These are phyloP conservation scores for Apis florea DNA, from an alignment of 1,140 invertebrate species.

Conservation along the genomic window DNA sequence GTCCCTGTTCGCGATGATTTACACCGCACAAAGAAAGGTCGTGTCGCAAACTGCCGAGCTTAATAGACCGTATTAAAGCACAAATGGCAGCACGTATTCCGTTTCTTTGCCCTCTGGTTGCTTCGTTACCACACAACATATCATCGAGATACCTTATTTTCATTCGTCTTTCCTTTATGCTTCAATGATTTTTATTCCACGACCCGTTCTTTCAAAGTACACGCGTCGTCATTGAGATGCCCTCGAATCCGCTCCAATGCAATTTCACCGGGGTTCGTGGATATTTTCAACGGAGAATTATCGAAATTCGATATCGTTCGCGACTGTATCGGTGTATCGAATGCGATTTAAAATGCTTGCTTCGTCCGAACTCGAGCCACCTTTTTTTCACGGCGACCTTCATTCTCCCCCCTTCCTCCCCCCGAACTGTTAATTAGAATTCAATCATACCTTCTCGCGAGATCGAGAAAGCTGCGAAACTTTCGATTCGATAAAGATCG, in stretches of 20 bases:
- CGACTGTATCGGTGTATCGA: neutral
- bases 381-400: neutral
- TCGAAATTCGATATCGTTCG: neutral
- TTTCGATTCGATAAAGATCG: neutral
- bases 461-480: neutral
- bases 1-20: neutral
- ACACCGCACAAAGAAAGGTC: constrained; percentile 30
- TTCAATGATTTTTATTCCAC: constrained; percentile 4
- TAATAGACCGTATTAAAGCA: constrained; percentile 37
- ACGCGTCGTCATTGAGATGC: neutral
- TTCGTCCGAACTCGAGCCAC: neutral
- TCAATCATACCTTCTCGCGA: neutral
- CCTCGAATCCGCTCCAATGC: neutral
- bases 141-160: constrained; percentile 18
- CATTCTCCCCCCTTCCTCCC: neutral
- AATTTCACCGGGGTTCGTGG: neutral
- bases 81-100: constrained; percentile 12
- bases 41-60: neutral
- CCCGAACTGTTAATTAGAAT: neutral
- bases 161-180: constrained; percentile 17
- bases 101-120: neutral
- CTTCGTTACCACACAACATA: neutral
- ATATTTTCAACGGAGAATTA: neutral
- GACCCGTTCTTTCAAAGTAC: neutral
- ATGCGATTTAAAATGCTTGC: neutral